phyloP scores from a whole-genome alignment of 2,797 vertebrate species.

The Anolis apletophallus region DNA sequence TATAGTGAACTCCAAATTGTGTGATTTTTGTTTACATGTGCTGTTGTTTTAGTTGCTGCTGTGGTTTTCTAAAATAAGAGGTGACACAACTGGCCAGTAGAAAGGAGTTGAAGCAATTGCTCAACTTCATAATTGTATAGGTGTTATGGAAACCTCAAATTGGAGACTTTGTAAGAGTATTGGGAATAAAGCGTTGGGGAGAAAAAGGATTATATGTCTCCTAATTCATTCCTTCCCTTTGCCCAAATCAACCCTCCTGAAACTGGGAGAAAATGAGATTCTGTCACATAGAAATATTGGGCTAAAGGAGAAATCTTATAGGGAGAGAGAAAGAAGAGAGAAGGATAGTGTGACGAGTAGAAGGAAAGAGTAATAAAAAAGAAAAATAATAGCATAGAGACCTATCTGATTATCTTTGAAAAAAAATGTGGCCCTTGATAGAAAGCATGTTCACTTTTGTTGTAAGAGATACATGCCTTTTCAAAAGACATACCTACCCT shows the following conservation, averaged over 20 bases:
- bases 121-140: not conserved
- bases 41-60: too few relatives aligned
- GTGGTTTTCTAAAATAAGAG: too few relatives aligned
- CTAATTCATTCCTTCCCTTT: not conserved
- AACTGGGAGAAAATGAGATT: not conserved
- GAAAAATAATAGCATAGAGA: not conserved
- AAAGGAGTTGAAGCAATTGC: not conserved
- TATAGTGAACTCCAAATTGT: too few relatives aligned
- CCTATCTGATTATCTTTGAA: not conserved
- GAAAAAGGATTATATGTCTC: not conserved
- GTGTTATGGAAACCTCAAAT: not conserved
- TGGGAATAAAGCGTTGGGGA: too few relatives aligned
- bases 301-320: not conserved
- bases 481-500: not conserved
- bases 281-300: not conserved
- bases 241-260: not conserved
- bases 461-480: not conserved
- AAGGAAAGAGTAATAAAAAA: not conserved
- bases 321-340: not conserved
- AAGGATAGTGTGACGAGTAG: not conserved
- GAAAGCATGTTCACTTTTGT: not conserved
- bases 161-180: not conserved
- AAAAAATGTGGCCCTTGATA: not conserved
- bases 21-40: too few relatives aligned
- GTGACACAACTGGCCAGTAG: too few relatives aligned